Evolutionary conservation across 2,888 invertebrate genomes (phyloP).

Genomic region (Boloria euphrosyne): DNA sequence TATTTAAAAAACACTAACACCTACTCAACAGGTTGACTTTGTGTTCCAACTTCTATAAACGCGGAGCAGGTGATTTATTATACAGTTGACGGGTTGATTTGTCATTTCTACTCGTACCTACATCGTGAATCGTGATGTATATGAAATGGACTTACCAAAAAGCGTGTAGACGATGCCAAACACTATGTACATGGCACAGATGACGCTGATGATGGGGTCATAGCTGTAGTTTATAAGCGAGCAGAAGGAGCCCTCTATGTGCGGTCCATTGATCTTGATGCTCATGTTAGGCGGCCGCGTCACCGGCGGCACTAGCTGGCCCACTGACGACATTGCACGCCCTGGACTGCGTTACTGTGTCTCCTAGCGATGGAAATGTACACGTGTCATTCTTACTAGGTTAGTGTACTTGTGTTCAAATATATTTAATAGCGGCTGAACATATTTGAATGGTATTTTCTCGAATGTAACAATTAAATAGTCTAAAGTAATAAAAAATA

Average conservation of each 20-base stretch:
- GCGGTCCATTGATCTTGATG: conserved; percentile 63
- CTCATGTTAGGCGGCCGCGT: conserved; percentile 74
- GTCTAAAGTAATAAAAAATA: too few species aligned
- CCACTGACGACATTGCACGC: conserved; percentile 71
- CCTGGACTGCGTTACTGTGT: conserved; percentile 3
- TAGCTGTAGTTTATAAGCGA: conserved; percentile 83
- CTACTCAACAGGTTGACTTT: too few species aligned
- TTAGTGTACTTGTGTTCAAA: too few species aligned
- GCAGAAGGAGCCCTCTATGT: conserved; percentile 78
- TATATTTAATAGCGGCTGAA: too few species aligned
- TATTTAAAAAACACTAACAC: too few species aligned
- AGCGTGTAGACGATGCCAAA: conserved; percentile 93
- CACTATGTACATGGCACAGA: conserved; percentile 87
- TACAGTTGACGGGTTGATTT: too few species aligned
- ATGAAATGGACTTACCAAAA: conserved; percentile 85
- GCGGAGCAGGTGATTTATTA: too few species aligned
- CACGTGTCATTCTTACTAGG: not conserved
- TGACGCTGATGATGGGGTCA: conserved; percentile 84
- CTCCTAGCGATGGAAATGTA: not conserved
- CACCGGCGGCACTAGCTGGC: conserved; percentile 82
- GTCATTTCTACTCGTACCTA: too few species aligned
- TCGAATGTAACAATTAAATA: too few species aligned
- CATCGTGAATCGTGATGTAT: too few species aligned
- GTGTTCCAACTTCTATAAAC: too few species aligned
- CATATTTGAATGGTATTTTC: too few species aligned